These are phyloP conservation scores for Helogale parvula DNA, from an alignment of 2,113 vertebrate genomes.

Conservation along the genomic window DNA sequence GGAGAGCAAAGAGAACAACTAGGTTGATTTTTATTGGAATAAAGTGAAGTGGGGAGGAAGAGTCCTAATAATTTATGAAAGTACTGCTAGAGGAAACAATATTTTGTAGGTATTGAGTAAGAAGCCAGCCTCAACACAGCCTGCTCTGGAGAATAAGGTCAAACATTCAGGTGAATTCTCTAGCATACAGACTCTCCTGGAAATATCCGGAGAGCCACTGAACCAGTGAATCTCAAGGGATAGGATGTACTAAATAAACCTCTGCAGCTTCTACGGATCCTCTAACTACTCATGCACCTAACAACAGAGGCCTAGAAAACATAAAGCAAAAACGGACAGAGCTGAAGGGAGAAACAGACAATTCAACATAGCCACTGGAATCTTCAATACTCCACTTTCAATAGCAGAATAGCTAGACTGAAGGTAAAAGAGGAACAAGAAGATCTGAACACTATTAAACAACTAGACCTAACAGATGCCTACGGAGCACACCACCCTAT, in stretches of 20 bases:
- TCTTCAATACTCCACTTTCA: background rate
- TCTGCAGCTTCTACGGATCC: background rate
- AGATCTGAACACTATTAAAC: background rate
- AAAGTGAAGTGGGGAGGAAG: constrained; percentile 27
- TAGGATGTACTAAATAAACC: background rate
- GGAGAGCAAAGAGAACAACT: constrained; percentile 17
- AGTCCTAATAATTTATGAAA: background rate
- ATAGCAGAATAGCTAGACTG: background rate
- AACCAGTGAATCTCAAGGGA: background rate
- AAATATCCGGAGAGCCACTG: background rate
- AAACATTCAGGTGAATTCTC: background rate
- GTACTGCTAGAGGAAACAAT: background rate
- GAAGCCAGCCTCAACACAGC: background rate
- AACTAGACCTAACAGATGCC: background rate
- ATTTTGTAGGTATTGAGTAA: background rate
- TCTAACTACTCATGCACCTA: background rate
- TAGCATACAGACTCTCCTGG: background rate
- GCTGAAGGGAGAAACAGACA: background rate
- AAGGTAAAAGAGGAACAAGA: background rate
- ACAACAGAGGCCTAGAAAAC: background rate
- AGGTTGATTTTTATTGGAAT: constrained; percentile 36
- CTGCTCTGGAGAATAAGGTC: background rate
- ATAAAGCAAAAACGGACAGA: background rate
- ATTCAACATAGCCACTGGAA: background rate
- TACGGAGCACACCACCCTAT: accelerated